phyloP scores from a whole-genome alignment of 1,140 invertebrate species.

The Ooceraea biroi region DNA sequence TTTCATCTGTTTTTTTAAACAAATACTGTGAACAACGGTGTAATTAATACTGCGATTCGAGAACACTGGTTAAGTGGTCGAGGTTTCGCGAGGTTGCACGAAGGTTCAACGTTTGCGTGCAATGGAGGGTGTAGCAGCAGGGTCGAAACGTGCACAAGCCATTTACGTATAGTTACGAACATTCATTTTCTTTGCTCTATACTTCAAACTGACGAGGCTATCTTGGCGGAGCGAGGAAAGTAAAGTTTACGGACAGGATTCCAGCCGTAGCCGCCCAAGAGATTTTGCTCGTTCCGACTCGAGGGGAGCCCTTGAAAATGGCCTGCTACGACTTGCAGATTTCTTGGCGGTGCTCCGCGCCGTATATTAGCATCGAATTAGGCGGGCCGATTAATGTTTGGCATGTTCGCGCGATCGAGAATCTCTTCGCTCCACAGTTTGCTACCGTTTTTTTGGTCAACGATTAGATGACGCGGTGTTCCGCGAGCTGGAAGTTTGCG shows the following conservation, averaged over 20 bases:
- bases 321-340: slow-evolving; percentile 67
- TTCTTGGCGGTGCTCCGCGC: slow-evolving; percentile 24
- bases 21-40: not conserved
- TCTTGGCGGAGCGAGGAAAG: slow-evolving; percentile 6
- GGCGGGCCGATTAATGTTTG: slow-evolving; percentile 39
- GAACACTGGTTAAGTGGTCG: slow-evolving; percentile 6
- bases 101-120: slow-evolving; percentile 22
- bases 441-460: not conserved
- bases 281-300: slow-evolving; percentile 36
- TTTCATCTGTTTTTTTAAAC: too few relatives aligned
- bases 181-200: slow-evolving; percentile 41
- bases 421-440: not conserved
- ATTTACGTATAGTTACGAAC: slow-evolving; percentile 35
- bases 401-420: not conserved
- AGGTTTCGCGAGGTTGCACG: not conserved
- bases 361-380: slow-evolving; percentile 66
- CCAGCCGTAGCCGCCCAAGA: not conserved
- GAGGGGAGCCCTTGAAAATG: slow-evolving; percentile 22
- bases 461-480: not conserved
- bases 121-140: not conserved
- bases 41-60: slow-evolving; percentile 33
- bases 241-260: slow-evolving; percentile 42
- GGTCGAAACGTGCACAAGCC: slow-evolving; percentile 3
- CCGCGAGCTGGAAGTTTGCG: too few relatives aligned
- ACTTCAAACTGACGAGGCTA: not conserved